Conservation (phyloP, 2,797 vertebrate genomes). For the Peromyscus melanophrys region DNA sequence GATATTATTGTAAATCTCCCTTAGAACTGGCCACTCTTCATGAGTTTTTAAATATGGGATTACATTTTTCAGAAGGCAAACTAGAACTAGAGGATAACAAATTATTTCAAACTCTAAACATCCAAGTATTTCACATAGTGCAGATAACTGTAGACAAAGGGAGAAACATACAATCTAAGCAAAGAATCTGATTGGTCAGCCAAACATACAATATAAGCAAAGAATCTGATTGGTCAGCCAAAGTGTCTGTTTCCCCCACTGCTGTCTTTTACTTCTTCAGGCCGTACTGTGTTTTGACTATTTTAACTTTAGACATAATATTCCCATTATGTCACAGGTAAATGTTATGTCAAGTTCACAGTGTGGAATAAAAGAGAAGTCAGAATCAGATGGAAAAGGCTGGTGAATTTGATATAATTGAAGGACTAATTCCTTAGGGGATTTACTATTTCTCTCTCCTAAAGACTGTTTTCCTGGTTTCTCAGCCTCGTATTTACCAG, state of each 20-base stretch:
- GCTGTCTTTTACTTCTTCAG: background rate
- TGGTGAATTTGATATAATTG: background rate
- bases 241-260: background rate
- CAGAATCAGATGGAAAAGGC: background rate
- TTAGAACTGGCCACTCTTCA: background rate
- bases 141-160: background rate
- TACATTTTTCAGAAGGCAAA: background rate
- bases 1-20: background rate
- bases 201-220: background rate
- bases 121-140: background rate
- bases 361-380: background rate
- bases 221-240: background rate
- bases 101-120: background rate
- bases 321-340: background rate
- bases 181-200: background rate
- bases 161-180: background rate
- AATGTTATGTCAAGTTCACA: background rate
- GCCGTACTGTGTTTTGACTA: background rate
- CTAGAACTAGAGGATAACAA: background rate
- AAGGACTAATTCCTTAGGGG: background rate
- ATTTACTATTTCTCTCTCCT: background rate
- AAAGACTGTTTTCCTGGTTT: background rate
- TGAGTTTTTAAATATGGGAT: background rate
- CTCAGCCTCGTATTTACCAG: background rate
- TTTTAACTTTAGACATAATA: background rate